Evolutionary conservation across 2,797 vertebrate species (phyloP).

Genomic region (Onychomys leucogaster): DNA sequence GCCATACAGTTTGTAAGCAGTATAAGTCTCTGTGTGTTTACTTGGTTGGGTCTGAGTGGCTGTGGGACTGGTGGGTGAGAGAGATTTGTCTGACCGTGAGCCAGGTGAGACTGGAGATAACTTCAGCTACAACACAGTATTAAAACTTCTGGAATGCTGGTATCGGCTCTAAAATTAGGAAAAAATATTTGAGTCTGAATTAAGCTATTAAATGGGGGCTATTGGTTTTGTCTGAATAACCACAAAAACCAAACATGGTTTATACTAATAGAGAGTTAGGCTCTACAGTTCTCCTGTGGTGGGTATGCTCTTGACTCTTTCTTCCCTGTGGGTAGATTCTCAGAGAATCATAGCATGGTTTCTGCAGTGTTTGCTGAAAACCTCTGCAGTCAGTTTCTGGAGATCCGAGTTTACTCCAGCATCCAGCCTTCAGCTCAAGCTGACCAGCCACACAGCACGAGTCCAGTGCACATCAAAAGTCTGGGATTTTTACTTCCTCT

Average conservation of each 20-base stretch:
- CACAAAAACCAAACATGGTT: not conserved
- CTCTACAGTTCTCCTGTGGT: not conserved
- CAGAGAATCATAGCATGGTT: not conserved
- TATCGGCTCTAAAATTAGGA: not conserved
- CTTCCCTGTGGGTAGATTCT: not conserved
- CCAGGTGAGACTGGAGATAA: no score
- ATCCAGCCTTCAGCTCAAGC: not conserved
- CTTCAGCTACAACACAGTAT: not conserved
- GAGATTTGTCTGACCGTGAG: no score
- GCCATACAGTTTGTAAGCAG: no score
- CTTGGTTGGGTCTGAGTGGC: no score
- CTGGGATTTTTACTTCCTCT: not conserved
- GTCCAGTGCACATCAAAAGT: not conserved
- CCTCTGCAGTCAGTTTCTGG: not conserved
- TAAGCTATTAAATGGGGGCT: not conserved
- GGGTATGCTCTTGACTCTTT: not conserved
- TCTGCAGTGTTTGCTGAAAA: not conserved
- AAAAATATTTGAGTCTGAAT: not conserved
- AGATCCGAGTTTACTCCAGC: not conserved
- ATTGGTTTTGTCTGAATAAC: not conserved
- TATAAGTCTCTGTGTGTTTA: no score
- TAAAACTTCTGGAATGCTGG: not conserved
- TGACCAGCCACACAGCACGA: not conserved
- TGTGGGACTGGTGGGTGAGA: no score
- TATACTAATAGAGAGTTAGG: not conserved